Evolutionary conservation across 2,113 vertebrate species (phyloP).

Genomic region (Benitochromis conjunctus): DNA sequence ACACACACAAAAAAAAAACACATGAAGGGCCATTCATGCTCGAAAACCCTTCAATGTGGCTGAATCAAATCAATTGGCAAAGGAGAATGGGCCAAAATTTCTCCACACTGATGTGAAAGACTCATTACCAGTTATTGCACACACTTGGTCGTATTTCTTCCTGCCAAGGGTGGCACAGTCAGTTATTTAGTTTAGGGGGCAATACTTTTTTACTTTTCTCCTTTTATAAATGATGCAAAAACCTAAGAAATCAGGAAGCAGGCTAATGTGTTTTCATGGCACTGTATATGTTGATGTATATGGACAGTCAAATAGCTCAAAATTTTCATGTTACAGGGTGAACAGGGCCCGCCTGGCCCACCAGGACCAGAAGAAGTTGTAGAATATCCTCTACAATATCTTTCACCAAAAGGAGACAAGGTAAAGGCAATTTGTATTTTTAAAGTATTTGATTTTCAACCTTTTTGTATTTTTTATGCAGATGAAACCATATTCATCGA

Average conservation of each 20-base stretch:
- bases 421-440: background rate
- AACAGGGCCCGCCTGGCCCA: slow-evolving; percentile 47
- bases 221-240: background rate
- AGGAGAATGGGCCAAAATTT: background rate
- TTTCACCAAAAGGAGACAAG: slow-evolving; percentile 44
- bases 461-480: background rate
- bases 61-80: background rate
- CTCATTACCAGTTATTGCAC: background rate
- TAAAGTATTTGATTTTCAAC: background rate
- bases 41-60: background rate
- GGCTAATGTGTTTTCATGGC: background rate
- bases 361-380: slow-evolving; percentile 41
- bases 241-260: background rate
- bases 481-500: background rate
- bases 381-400: background rate
- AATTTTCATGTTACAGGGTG: slow-evolving; percentile 33
- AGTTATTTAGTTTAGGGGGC: background rate
- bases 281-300: background rate
- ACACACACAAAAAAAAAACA: no score
- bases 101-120: background rate
- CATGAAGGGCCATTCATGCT: background rate
- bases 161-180: background rate
- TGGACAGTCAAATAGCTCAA: background rate
- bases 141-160: background rate
- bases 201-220: background rate